Percentiles rank a stretch among this genome's conserved stretches.
Conservation (phyloP, 2,888 invertebrate species). For the Euplagia quadripunctaria region DNA sequence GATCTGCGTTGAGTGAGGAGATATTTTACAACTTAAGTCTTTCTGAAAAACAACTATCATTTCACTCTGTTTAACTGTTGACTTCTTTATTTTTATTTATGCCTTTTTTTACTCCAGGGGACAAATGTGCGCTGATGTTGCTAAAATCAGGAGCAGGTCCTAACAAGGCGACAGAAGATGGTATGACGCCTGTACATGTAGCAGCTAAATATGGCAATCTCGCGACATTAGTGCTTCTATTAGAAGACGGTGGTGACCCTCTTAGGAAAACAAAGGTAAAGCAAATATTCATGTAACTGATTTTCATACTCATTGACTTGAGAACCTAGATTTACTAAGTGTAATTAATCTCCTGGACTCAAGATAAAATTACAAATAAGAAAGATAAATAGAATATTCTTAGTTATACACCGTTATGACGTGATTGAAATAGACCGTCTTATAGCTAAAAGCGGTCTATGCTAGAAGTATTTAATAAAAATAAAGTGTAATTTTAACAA, state of each 20-base stretch:
- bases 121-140: slow-evolving; percentile 97
- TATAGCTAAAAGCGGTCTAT: neutral
- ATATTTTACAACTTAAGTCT: too few species aligned
- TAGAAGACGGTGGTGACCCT: slow-evolving; percentile 98
- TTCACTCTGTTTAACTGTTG: too few species aligned
- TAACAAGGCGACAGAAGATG: slow-evolving; percentile 97
- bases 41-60: too few species aligned
- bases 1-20: too few species aligned
- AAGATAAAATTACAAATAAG: neutral
- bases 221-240: slow-evolving; percentile 93
- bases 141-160: slow-evolving; percentile 99
- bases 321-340: neutral
- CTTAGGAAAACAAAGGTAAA: slow-evolving; percentile 95
- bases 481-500: too few species aligned
- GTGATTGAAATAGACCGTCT: neutral
- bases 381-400: neutral
- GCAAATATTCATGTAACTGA: neutral
- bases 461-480: neutral
- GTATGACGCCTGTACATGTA: slow-evolving; percentile 98
- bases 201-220: slow-evolving; percentile 97
- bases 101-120: slow-evolving; percentile 61
- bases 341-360: too few species aligned
- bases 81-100: neutral
- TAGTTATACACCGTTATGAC: neutral
- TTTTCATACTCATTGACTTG: neutral